Evolutionary conservation across 2,888 invertebrate species (phyloP), one percentile per base, ranked within the genome.

Genomic region (Enchytraeus crypticus): DNA sequence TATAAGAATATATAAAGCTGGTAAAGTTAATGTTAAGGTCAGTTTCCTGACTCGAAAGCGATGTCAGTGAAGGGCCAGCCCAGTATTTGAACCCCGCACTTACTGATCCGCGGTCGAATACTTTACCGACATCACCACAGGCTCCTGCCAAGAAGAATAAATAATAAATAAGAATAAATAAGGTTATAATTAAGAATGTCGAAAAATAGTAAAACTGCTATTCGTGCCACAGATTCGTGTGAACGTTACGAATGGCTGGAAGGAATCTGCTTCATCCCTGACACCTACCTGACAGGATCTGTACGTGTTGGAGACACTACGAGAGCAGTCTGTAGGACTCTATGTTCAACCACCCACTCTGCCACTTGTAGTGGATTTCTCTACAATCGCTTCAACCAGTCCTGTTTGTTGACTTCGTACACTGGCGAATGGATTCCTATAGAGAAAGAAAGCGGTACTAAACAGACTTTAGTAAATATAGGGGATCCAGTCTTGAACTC

Each of bases 351-450:
- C 45, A 46, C 45, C 43, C 45, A 56, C 56, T 27, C 26, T 46
- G 26, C 4, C 3, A 11, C 18, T 21, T 56, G 56, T 29, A 56
- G 56, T n/a, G 38, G 29, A 4, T 56, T 56, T 46, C 27, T 56
- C 11, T 56, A 27, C 56, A 56, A 46, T 46, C 1, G 56, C n/a
- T 45, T 27, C 11, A 46, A 43, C 26, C 43, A 27, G 29, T 43
- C 45, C 43, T 56, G 56, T 46, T 45, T 33, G 45, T 29, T 56
- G 5, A 56, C 43, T 46, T 1, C 46, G 23, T 56, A 56, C 46
- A 56, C 56, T n/a, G 56, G 56, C 1, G 56, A 56, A 33, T 56
- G 56, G 56, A 27, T 46, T 27, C 56, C n/a, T 21, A 27, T 32
- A 11, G 23, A 49, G 21, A 14, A 11, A 11, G 11, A 14, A 21